A percentile compares a stretch with the other conserved stretches of the same genome.
Conservation (phyloP, 2,113 vertebrate species). For the Microtus oregoni region DNA sequence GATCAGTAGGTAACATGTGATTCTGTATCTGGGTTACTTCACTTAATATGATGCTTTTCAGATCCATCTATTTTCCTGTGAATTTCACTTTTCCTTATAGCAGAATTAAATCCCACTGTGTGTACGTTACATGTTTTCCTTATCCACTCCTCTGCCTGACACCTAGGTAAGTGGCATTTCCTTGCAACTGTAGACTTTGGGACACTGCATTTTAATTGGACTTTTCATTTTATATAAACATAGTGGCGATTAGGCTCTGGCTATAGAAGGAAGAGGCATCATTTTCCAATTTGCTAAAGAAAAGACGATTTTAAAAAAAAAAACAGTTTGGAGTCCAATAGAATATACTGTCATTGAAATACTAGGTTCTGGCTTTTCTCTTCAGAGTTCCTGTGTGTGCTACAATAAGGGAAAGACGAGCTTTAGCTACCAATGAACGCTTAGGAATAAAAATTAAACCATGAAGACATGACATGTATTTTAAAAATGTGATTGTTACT, state of each 20-base stretch:
- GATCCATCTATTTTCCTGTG: not conserved
- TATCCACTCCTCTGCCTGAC: not conserved
- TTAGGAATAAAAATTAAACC: not conserved
- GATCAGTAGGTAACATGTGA: not conserved
- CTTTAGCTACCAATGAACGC: not conserved
- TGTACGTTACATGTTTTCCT: not conserved
- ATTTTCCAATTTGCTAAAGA: not conserved
- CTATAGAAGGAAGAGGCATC: not conserved
- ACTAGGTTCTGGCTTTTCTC: not conserved
- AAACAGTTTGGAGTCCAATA: not conserved
- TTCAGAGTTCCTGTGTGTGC: not conserved
- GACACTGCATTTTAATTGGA: not conserved
- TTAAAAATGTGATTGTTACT: not conserved
- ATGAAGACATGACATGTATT: not conserved
- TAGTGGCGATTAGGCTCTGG: not conserved
- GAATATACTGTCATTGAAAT: conserved; percentile 23
- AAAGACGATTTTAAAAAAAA: not conserved
- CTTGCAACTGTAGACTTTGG: not conserved
- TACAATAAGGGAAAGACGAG: not conserved
- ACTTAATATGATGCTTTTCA: no score
- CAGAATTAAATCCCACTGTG: not conserved
- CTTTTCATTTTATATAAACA: not conserved
- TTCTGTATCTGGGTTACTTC: not conserved
- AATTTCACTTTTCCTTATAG: not conserved
- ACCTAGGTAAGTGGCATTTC: not conserved